phyloP scores from a whole-genome alignment of 2,888 invertebrate species.

The Junonia oenone region DNA sequence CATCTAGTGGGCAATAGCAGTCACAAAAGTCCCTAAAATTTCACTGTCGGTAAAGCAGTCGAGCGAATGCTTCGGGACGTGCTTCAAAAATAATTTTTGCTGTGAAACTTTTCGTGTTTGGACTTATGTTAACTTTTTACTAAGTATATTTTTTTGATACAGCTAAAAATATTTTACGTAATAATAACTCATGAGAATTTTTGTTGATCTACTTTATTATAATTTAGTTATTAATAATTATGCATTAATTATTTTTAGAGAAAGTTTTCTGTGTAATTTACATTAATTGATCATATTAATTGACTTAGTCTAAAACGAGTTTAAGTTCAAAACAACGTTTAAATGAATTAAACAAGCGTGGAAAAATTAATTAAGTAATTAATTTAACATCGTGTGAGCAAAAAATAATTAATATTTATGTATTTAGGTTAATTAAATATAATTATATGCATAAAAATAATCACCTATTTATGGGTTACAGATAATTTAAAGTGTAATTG shows the following conservation, averaged over 20 bases:
- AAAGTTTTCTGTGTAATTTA: no score
- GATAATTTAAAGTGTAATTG: no score
- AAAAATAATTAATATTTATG: not conserved
- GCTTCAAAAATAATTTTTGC: not conserved
- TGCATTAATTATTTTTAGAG: no score
- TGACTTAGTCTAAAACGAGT: not conserved
- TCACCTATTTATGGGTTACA: no score
- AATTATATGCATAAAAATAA: no score
- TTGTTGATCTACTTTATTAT: no score
- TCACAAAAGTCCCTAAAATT: conserved; percentile 10
- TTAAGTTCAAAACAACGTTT: not conserved
- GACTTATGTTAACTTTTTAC: not conserved
- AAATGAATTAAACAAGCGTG: not conserved
- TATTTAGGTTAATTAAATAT: not conserved
- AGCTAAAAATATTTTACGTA: not conserved
- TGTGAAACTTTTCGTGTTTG: not conserved
- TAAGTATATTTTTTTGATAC: not conserved
- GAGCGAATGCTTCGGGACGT: conserved; percentile 38
- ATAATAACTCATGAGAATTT: not conserved
- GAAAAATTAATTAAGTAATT: no score
- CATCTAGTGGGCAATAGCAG: conserved; percentile 53
- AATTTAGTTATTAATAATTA: no score
- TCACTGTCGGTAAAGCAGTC: conserved; percentile 57
- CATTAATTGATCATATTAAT: no score
- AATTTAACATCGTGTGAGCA: not conserved